Conservation (phyloP, 1,140 invertebrate genomes). For the Dinothrombium tinctorium region DNA sequence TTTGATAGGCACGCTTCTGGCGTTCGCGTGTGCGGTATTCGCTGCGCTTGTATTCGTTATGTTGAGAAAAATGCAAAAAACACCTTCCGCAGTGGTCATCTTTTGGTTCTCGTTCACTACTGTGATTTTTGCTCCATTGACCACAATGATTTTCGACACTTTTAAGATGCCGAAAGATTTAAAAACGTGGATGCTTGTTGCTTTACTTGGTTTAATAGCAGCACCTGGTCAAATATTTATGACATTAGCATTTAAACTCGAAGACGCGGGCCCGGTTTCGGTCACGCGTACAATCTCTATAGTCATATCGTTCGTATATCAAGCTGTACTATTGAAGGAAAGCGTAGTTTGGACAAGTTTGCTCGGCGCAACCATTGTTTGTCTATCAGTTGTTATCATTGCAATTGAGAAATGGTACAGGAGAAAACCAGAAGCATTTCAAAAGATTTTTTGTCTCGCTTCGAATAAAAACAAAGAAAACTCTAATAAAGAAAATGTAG, state of each 20-base stretch:
- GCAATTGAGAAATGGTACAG: not conserved
- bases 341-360: not conserved
- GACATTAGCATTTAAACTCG: conserved; percentile 57
- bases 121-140: not conserved
- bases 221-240: conserved; percentile 62
- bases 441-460: not conserved
- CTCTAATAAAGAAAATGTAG: no score
- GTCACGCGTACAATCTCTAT: conserved; percentile 66
- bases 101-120: conserved; percentile 20
- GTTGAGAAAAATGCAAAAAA: conserved; percentile 50
- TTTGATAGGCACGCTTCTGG: conserved; percentile 1
- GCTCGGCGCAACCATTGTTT: not conserved
- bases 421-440: not conserved
- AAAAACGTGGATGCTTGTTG: not conserved
- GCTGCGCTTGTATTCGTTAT: conserved; percentile 43
- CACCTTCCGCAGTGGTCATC: conserved; percentile 75
- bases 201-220: conserved; percentile 23
- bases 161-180: not conserved
- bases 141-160: not conserved
- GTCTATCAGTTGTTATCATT: not conserved
- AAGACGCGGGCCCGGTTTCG: conserved; percentile 65
- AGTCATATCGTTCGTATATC: conserved; percentile 71
- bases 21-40: conserved; percentile 4
- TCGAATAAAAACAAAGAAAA: no score
- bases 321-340: conserved; percentile 19